These are phyloP conservation scores for Dipodomys spectabilis DNA, from an alignment of 2,113 vertebrate species.

Conservation along the genomic window DNA sequence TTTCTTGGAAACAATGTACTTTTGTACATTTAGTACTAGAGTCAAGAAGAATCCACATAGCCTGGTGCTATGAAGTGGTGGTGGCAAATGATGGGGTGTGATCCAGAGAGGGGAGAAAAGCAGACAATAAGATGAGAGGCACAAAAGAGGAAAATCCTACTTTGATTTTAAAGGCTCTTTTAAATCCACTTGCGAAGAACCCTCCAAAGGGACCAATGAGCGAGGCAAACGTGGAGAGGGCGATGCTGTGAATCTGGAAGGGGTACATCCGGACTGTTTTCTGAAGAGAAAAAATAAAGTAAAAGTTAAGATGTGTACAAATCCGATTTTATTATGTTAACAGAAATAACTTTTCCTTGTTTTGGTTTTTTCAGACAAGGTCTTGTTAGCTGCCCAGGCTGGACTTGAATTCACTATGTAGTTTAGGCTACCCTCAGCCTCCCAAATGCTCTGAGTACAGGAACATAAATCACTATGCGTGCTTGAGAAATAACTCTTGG, in stretches of 20 bases:
- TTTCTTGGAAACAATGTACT: not conserved
- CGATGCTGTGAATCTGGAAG: conserved; percentile 99
- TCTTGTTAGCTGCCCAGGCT: too few species aligned
- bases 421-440: too few species aligned
- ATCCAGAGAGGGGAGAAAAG: not conserved
- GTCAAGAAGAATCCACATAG: not conserved
- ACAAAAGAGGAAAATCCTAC: conserved; percentile 80
- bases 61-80: not conserved
- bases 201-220: conserved; percentile 97
- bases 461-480: too few species aligned
- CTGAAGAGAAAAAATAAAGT: conserved; percentile 81
- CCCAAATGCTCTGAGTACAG: too few species aligned
- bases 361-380: too few species aligned
- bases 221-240: conserved; percentile 96
- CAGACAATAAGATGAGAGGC: not conserved
- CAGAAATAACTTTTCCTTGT: not conserved
- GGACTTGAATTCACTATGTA: too few species aligned
- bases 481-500: too few species aligned
- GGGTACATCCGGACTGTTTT: conserved; percentile 94
- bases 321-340: not conserved
- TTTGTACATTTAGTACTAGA: not conserved
- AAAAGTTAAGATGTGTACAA: not conserved
- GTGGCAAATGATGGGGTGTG: not conserved
- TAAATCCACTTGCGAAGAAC: conserved; percentile 99
- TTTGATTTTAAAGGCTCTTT: conserved; percentile 99